Evolutionary conservation across 2,113 vertebrate species (phyloP).

Genomic region (Taurulus bubalis): DNA sequence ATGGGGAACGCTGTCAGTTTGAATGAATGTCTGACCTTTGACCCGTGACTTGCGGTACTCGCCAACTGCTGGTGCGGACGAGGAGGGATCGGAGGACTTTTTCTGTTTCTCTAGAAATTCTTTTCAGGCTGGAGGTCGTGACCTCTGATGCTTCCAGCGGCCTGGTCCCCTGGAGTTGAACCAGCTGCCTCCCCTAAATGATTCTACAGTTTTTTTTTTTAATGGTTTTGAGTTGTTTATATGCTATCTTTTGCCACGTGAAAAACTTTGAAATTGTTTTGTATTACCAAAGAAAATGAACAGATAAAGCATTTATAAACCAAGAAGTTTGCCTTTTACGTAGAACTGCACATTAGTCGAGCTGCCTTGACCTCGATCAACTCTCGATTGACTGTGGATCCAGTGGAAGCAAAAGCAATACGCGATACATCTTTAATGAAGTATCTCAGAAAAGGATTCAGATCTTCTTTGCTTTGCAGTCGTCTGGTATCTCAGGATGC

Average conservation of each 20-base stretch:
- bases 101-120: background rate
- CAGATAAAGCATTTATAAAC: background rate
- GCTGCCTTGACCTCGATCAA: background rate
- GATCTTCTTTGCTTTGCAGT: too few species aligned
- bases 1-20: background rate
- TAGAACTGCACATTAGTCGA: background rate
- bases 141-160: background rate
- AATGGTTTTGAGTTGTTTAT: background rate
- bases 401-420: too few species aligned
- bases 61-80: background rate
- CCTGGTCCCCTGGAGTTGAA: background rate
- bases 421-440: background rate
- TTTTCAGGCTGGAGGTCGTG: background rate
- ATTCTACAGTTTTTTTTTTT: too few species aligned
- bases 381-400: background rate
- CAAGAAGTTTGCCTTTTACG: background rate
- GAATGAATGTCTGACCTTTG: background rate
- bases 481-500: background rate
- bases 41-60: background rate
- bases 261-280: background rate
- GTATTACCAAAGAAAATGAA: background rate
- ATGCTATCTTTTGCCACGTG: background rate
- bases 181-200: too few species aligned
- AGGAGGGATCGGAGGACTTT: background rate
- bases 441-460: background rate